Evolutionary conservation across 2,113 vertebrate species (phyloP), one percentile per base, ranked within the genome.

Genomic region (Caretta caretta): DNA sequence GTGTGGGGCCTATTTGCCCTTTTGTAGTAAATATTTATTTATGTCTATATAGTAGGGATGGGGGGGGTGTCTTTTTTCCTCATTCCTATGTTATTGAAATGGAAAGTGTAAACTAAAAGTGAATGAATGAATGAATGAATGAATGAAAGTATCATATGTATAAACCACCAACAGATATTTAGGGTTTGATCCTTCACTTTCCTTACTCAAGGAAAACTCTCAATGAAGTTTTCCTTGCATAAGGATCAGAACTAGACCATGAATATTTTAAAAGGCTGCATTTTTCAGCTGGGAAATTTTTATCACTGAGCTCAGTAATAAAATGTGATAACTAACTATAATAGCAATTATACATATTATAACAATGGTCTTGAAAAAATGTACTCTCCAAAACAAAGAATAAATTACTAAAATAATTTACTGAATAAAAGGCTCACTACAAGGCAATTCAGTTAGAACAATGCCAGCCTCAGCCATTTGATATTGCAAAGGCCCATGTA

Each of bases 251-350:
- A 88, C 3, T 86, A 84, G 83, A 54, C 90, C 49, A 90, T 13
- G 69, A 93, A 80, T 93, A 84, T 51, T 94, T 89, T 46, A 84
- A 92, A 50, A 87, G 48, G 92, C 24, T 80, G 0, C 0, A 27
- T 90, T 95, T 93, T 92, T 95, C 83, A 92, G 1, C 5, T 27
- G 22, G 35, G 91, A 92, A 83, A 65, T 76, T 93, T 76, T 88
- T 90, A 69, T 72, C 76, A 83, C 83, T n/a, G 42, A 11, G 42
- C 65, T 54, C 91, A 54, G 85, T 93, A 94, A 42, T 90, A 56
- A 93, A 10, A 87, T 80, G 13, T 5, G 84, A 89, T 93, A 96
- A 93, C 95, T 92, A 95, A 93, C 35, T 92, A 48, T 83, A 90
- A 46, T 6, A 80, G 51, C 89, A 1, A 82, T 90, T 93, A 69